A percentile compares a stretch with the other conserved stretches of the same genome.
phyloP scores from a whole-genome alignment of 2,797 vertebrate genomes.

The Monodelphis domestica region DNA sequence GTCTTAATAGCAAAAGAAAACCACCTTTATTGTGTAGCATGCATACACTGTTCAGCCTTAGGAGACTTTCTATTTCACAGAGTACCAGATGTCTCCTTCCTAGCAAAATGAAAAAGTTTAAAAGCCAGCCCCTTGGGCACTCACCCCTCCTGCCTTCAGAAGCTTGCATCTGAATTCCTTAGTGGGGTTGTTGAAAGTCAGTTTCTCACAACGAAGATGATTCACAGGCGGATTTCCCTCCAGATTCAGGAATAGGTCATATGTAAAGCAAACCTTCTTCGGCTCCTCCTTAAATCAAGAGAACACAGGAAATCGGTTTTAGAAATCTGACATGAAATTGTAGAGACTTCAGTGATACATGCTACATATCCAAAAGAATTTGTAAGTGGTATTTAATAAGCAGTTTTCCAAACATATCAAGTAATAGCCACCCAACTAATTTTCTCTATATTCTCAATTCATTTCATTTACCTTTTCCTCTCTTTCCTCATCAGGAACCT shows the following conservation, averaged over 20 bases:
- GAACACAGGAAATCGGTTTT: constrained; percentile 33
- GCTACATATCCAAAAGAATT: neutral
- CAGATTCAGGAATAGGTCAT: constrained; percentile 98
- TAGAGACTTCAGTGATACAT: constrained; percentile 27
- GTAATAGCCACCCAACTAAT: neutral
- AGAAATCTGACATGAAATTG: constrained; percentile 57
- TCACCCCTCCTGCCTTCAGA: constrained; percentile 97
- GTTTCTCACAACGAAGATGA: constrained; percentile 98
- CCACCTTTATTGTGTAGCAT: neutral
- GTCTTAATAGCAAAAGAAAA: neutral
- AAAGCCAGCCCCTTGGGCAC: constrained; percentile 62
- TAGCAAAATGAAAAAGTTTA: neutral
- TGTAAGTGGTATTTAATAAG: constrained; percentile 38
- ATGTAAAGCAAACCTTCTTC: constrained; percentile 96
- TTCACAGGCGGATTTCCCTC: constrained; percentile 99
- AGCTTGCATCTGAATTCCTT: constrained; percentile 97
- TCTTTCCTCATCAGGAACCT: neutral
- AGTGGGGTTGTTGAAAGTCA: constrained; percentile 99
- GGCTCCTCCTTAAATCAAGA: constrained; percentile 93
- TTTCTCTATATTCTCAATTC: neutral
- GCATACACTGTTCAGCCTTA: neutral
- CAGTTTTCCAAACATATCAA: neutral
- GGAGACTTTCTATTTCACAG: neutral
- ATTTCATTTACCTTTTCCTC: neutral
- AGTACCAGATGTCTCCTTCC: neutral